Evolutionary conservation across 2,888 invertebrate genomes (phyloP).

Genomic region (Zonitis immaculata): DNA sequence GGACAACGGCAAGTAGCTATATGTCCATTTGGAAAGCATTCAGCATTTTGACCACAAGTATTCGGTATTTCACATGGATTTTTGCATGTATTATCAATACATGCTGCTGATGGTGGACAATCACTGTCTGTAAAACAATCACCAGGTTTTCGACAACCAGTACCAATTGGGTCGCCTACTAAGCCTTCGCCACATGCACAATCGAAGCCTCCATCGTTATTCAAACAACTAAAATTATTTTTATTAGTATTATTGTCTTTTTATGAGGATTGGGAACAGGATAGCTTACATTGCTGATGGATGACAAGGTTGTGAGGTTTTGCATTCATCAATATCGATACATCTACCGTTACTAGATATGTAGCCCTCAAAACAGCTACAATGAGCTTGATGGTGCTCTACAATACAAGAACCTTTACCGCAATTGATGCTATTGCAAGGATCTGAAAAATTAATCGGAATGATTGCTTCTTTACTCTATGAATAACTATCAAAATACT

Average conservation of each 20-base stretch:
- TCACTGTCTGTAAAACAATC: constrained; percentile 76
- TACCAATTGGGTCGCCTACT: constrained; percentile 68
- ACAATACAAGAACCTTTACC: constrained; percentile 76
- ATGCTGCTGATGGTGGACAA: constrained; percentile 73
- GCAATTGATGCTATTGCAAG: constrained; percentile 74
- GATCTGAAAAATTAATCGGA: constrained; percentile 63
- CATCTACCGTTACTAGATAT: constrained; percentile 63
- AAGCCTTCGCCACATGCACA: constrained; percentile 76
- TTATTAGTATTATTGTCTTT: not conserved
- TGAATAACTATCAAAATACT: too few relatives aligned
- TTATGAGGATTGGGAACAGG: too few relatives aligned
- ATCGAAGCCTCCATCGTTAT: constrained; percentile 70
- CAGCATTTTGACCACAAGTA: constrained; percentile 71
- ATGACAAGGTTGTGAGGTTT: constrained; percentile 68
- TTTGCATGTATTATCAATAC: constrained; percentile 68
- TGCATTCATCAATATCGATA: constrained; percentile 78
- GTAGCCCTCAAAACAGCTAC: constrained; percentile 73
- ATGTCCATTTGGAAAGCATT: constrained; percentile 67
- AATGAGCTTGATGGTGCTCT: constrained; percentile 65
- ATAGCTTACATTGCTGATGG: constrained; percentile 60
- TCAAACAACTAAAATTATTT: constrained; percentile 59
- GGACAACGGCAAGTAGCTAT: constrained; percentile 71
- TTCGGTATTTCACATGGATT: constrained; percentile 67
- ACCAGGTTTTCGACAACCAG: constrained; percentile 76
- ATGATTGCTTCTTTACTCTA: too few relatives aligned